Conservation (phyloP, 2,113 vertebrate genomes). For the Podilymbus podiceps region DNA sequence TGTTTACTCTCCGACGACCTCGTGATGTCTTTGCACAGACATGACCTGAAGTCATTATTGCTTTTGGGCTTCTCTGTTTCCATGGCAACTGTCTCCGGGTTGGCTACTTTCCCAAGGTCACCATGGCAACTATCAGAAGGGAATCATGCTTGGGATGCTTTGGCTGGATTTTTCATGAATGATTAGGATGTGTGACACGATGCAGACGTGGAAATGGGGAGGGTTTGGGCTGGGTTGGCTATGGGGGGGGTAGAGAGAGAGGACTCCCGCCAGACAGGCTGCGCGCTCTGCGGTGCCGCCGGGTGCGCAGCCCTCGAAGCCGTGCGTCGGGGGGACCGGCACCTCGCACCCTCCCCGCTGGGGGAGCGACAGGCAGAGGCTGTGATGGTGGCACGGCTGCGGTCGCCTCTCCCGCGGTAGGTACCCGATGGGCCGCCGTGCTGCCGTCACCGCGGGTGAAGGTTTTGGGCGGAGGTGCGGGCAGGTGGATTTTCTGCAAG, state of each 20-base stretch:
- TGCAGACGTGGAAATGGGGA: constrained; percentile 68
- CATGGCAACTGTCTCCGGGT: constrained; percentile 75
- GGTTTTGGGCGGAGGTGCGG: neutral
- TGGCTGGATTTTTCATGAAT: constrained; percentile 81
- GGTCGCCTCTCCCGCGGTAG: constrained; percentile 30
- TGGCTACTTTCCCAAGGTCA: constrained; percentile 82
- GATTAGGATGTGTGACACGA: constrained; percentile 82
- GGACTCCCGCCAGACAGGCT: constrained; percentile 45
- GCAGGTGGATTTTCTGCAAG: neutral
- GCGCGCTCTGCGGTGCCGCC: neutral
- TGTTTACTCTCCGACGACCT: constrained; percentile 65
- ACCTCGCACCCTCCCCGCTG: neutral
- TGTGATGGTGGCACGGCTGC: constrained; percentile 68
- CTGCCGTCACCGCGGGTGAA: neutral
- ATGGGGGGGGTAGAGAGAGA: neutral
- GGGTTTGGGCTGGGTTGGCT: constrained; percentile 41
- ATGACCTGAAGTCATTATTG: constrained; percentile 74
- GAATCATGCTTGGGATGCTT: constrained; percentile 81
- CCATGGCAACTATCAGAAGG: constrained; percentile 82
- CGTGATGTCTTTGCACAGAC: constrained; percentile 60
- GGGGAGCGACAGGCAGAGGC: constrained; percentile 20
- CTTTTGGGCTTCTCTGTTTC: constrained; percentile 81
- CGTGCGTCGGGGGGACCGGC: neutral
- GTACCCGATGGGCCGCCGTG: neutral
- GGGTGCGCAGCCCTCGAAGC: constrained; percentile 12